A percentile compares a stretch with the other conserved stretches of the same genome.
These are phyloP conservation scores for Parapristionchus giblindavisi DNA, from an alignment of 2,888 invertebrate genomes.

Conservation along the genomic window DNA sequence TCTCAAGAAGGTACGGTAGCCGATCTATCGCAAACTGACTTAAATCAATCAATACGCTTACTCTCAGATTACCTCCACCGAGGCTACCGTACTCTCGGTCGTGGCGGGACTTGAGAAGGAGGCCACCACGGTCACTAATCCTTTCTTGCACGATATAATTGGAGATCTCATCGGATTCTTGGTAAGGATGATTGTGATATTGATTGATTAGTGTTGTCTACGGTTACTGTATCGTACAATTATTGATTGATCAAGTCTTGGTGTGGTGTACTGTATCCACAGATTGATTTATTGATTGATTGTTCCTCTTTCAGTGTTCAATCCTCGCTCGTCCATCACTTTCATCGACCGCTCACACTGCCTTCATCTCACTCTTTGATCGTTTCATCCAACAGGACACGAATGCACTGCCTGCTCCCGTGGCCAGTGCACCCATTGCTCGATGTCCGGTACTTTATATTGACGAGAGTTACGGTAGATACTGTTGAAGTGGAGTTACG, in stretches of 20 bases:
- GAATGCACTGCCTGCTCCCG: conserved; percentile 1
- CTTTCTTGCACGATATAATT: conserved; percentile 20
- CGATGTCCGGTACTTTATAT: conserved; percentile 44
- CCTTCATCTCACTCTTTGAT: conserved; percentile 42
- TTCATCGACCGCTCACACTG: conserved; percentile 35
- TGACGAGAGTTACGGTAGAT: no score
- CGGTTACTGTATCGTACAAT: no score
- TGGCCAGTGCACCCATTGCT: conserved; percentile 40
- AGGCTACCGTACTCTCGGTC: background rate
- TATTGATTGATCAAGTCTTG: no score
- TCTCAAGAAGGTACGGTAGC: conserved; percentile 41
- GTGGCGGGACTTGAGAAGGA: conserved; percentile 16
- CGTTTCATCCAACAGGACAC: conserved; percentile 31
- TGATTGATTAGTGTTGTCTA: background rate
- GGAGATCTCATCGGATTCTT: conserved; percentile 27
- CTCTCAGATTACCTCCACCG: conserved; percentile 14
- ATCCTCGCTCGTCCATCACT: conserved; percentile 5
- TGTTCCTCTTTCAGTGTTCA: conserved; percentile 22
- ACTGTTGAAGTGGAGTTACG: no score
- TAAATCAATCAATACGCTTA: no score
- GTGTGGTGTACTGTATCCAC: no score
- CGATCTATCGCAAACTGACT: background rate
- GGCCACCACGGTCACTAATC: conserved; percentile 7
- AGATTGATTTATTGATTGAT: no score
- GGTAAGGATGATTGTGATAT: background rate